Evolutionary conservation across 2,888 invertebrate genomes (phyloP), one percentile per base, ranked within the genome.

Genomic region (Cephus spinipes): DNA sequence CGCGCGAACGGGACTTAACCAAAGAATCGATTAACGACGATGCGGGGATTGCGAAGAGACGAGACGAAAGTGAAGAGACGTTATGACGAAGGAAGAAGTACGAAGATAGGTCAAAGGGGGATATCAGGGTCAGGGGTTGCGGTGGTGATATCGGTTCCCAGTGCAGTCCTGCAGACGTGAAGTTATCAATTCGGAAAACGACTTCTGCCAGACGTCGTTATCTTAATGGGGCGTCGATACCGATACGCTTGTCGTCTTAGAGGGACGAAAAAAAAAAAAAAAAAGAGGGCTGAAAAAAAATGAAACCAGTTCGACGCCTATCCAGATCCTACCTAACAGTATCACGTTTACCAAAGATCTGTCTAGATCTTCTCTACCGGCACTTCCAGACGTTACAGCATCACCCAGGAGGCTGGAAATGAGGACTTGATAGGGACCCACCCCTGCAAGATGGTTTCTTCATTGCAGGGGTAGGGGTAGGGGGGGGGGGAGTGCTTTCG

Each of bases 111-210:
- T 12, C 31, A 32, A 73, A 40, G 71, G 32, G 31, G 71, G 31
- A 71, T 31, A 31, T 9, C 23, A 9, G 23, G 23, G 31, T 15
- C 12, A 71, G 32, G 31, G 71, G 71, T 33, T 4, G 31, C 9
- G 35, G 23, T 1, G 74, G 35, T 34, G 32, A 34, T 35, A 74
- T 23, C 74, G 74, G 36, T 15, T 30, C 15, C 55, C 76, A 78
- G 30, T 76, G 76, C 69, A 71, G 75, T 74, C 68, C 75, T 69
- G 68, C 30, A 55, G 68, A 40, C 55, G 73, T 40, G 11, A 68
- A 68, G 68, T 78, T 78, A 78, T 78, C 78, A 73, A 78, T 78
- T 73, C 73, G 76, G 55, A 78, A 76, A 78, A 76, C 76, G 78
- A 78, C 76, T 76, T 68, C 40, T 35, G 71, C 75, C 73, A 68